A percentile compares a stretch with the other conserved stretches of the same genome.
phyloP scores from a whole-genome alignment of 1,140 invertebrate genomes.

The Drosophila busckii region DNA sequence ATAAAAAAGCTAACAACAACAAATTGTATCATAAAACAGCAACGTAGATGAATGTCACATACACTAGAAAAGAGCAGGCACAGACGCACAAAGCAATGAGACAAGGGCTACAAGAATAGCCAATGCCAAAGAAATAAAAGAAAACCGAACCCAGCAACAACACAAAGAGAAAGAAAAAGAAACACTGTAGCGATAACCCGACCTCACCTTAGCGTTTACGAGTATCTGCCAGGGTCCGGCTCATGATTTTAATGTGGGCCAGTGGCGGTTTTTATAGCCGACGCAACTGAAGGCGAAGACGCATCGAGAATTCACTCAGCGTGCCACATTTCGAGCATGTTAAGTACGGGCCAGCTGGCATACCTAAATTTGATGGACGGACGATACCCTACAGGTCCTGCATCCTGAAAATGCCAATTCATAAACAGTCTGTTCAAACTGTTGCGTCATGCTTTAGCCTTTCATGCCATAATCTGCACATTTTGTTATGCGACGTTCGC shows the following conservation, averaged over 20 bases:
- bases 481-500: conserved; percentile 23
- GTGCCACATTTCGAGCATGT: conserved; percentile 52
- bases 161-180: not conserved
- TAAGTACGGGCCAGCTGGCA: conserved; percentile 39
- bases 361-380: conserved; percentile 10
- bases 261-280: conserved; percentile 47
- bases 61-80: conserved; percentile 42
- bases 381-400: conserved; percentile 24
- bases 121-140: too few relatives aligned
- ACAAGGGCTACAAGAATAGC: conserved; percentile 49
- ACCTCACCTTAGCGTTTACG: conserved; percentile 35
- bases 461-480: conserved; percentile 30
- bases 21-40: conserved; percentile 67
- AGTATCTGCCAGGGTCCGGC: conserved; percentile 17
- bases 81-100: conserved; percentile 46
- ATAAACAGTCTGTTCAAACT: not conserved
- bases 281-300: conserved; percentile 9
- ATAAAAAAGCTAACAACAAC: conserved; percentile 42
- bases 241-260: conserved; percentile 61
- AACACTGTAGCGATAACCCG: conserved; percentile 2
- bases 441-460: conserved; percentile 2
- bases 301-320: conserved; percentile 71
- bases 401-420: not conserved
- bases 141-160: too few relatives aligned
- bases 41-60: conserved; percentile 48